Conservation (phyloP, 2,113 vertebrate species). For the Perca fluviatilis region DNA sequence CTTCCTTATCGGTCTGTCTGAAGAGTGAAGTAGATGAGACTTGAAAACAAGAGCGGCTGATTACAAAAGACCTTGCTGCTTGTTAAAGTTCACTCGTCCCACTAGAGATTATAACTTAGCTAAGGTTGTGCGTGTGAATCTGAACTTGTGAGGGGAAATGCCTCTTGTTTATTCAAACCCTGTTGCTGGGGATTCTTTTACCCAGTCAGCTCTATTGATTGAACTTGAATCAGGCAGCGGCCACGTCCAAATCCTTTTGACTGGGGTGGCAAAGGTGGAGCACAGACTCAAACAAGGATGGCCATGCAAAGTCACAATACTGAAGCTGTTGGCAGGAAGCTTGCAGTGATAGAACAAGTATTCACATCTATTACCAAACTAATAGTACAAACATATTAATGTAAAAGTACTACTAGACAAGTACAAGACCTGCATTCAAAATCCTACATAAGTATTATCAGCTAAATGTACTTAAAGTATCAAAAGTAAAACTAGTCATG, state of each 20-base stretch:
- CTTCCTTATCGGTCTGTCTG: constrained; percentile 28
- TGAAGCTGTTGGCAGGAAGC: neutral
- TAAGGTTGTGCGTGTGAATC: constrained; percentile 31
- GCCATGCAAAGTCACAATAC: constrained; percentile 11
- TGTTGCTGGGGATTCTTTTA: constrained; percentile 42
- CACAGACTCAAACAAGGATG: neutral
- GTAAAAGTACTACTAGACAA: neutral
- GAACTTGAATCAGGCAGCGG: neutral
- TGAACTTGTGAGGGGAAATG: constrained; percentile 15
- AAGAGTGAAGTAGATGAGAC: constrained; percentile 26
- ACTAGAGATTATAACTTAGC: constrained; percentile 46
- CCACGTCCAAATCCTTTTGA: constrained; percentile 11
- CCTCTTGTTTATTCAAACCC: constrained; percentile 59
- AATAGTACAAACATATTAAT: neutral
- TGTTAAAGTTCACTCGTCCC: constrained; percentile 44
- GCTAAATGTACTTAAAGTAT: neutral
- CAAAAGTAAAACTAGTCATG: neutral
- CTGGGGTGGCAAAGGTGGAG: constrained; percentile 1
- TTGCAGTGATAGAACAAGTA: neutral
- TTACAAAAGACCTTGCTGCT: constrained; percentile 40
- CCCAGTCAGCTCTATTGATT: constrained; percentile 12
- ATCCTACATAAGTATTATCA: neutral
- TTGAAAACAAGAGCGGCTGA: constrained; percentile 41
- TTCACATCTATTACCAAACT: neutral
- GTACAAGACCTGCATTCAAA: neutral